phyloP scores from a whole-genome alignment of 2,888 invertebrate genomes.

The Tetramorium bicarinatum region DNA sequence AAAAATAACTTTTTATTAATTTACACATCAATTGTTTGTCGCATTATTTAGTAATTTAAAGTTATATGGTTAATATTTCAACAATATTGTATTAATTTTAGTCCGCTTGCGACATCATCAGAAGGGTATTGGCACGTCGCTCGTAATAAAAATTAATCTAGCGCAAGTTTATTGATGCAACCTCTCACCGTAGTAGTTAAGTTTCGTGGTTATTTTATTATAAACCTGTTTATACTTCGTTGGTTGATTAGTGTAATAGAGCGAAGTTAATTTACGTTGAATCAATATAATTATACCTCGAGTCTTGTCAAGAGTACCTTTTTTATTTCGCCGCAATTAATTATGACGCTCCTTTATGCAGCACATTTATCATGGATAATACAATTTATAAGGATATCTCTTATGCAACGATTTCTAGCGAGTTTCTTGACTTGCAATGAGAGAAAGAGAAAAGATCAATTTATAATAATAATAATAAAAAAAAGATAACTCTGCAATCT shows the following conservation, averaged over 20 bases:
- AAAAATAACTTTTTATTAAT: not conserved
- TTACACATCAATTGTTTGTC: not conserved
- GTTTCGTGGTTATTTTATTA: slow-evolving; percentile 51
- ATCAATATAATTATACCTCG: slow-evolving; percentile 41
- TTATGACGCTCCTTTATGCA: not conserved
- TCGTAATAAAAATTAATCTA: slow-evolving; percentile 56
- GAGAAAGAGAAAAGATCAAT: not conserved
- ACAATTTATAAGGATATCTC: slow-evolving; percentile 4
- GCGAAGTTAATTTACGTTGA: slow-evolving; percentile 17
- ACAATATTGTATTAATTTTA: slow-evolving; percentile 46
- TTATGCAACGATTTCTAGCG: not conserved
- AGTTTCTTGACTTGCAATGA: not conserved
- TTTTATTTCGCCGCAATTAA: slow-evolving; percentile 25
- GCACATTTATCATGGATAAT: not conserved
- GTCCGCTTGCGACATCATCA: not conserved
- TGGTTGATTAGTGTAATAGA: slow-evolving; percentile 30
- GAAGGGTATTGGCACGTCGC: slow-evolving; percentile 11
- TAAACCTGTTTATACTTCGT: slow-evolving; percentile 31
- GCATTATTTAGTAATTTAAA: slow-evolving; percentile 7
- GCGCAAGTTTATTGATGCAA: slow-evolving; percentile 37
- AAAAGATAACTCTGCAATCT: not conserved
- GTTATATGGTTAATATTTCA: slow-evolving; percentile 47
- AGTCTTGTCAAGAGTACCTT: slow-evolving; percentile 3
- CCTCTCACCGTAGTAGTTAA: slow-evolving; percentile 16
- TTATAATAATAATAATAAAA: slow-evolving; percentile 14